These are phyloP conservation scores for Apostichopus leukothele DNA, from an alignment of 53 echinoderm and acorn worm species.

Conservation along the genomic window DNA sequence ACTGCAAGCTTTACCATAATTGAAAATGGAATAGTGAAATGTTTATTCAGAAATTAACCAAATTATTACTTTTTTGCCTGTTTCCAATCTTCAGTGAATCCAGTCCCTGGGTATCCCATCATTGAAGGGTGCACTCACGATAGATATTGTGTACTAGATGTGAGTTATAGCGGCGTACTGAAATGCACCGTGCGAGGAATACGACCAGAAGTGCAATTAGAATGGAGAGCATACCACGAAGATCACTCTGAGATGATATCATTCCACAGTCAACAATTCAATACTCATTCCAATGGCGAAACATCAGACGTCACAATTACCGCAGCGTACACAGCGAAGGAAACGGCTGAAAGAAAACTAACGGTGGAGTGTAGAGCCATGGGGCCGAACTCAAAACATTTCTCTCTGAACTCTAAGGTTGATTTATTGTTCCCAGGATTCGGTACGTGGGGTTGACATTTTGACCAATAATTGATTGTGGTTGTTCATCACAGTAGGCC, in stretches of 20 bases:
- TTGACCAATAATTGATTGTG: too few species aligned
- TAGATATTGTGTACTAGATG: constrained; percentile 7
- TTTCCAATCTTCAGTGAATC: not conserved
- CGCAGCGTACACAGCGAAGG: not conserved
- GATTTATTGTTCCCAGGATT: not conserved
- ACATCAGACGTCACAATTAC: not conserved
- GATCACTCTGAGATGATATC: not conserved
- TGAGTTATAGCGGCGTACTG: not conserved
- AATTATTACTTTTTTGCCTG: too few species aligned
- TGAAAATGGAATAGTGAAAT: too few species aligned
- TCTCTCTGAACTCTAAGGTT: not conserved
- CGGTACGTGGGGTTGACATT: not conserved
- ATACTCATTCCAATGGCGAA: not conserved
- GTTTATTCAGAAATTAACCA: too few species aligned
- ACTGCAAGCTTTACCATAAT: too few species aligned
- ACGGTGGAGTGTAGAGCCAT: not conserved
- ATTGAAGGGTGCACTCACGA: not conserved
- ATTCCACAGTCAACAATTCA: not conserved
- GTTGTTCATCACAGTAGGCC: too few species aligned
- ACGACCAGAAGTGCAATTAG: not conserved
- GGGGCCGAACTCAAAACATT: not conserved
- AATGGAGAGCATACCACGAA: not conserved
- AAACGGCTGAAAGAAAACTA: not conserved
- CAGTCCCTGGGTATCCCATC: not conserved
- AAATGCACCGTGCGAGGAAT: not conserved